Evolutionary conservation across 2,113 vertebrate genomes (phyloP), one percentile per base, ranked within the genome.

Genomic region (Etheostoma cragini): DNA sequence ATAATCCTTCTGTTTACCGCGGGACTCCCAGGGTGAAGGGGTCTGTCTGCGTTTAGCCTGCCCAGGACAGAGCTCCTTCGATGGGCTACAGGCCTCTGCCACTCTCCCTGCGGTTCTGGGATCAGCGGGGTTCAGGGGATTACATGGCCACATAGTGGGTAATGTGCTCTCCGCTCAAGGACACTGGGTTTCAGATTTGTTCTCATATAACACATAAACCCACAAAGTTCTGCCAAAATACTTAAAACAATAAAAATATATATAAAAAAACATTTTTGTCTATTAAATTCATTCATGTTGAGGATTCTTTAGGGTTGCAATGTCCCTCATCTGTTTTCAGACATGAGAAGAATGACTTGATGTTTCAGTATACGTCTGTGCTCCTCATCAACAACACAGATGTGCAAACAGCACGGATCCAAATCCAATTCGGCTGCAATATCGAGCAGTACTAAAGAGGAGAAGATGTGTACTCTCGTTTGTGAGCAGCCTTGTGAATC

Each of bases 21-120:
- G 7, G 22, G 72, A 70, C 52, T 87, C 73, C 80, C 42, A 46
- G 52, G 69, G 78, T 58, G 80, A 81, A 58, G 12, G 72, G 76
- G 75, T 83, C 69, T 87, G 88, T 84, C 62, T 68, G 76, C 80
- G 64, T 77, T 91, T 73, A 87, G 64, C 58, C 47, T 65, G 62
- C 71, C 76, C 81, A 46, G 63, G 64, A 75, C 61, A 49, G 54
- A 69, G 73, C 66, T 79, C 63, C 38, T 69, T 21, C n/a, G 7
- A 52, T n/a, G 57, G 83, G 73, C 66, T 21, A n/a, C 45, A 33
- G 54, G 68, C 30, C 70, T 73, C 72, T 63, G 60, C 45, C n/a
- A 7, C 57, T 72, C 64, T 80, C 74, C 82, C 65, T 85, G 91
- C 58, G 26, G 85, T 52, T 67, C 11, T 53, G 46, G 70, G 81